These are phyloP conservation scores for Conops quadrifasciatus DNA, from an alignment of 2,888 invertebrate species.

Conservation along the genomic window DNA sequence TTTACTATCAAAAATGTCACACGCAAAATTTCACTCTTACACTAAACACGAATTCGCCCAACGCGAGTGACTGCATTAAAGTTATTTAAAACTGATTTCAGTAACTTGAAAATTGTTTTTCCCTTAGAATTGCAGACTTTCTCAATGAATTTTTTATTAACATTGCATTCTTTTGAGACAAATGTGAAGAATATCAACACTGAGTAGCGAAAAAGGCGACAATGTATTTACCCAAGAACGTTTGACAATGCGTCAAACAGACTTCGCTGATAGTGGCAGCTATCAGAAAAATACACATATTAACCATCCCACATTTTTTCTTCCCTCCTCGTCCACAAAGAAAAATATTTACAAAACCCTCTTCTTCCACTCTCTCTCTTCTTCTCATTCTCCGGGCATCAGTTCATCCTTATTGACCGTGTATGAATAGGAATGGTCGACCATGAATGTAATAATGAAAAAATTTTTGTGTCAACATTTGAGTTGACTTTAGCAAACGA, in stretches of 20 bases:
- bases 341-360: not conserved
- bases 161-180: not conserved
- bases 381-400: too few relatives aligned
- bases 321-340: not conserved
- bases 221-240: not conserved
- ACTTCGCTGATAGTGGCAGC: not conserved
- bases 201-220: not conserved
- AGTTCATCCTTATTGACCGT: too few relatives aligned
- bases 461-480: conserved; percentile 23
- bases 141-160: not conserved
- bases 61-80: too few relatives aligned
- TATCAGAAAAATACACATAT: not conserved
- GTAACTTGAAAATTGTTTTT: too few relatives aligned
- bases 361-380: not conserved
- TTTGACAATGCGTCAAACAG: not conserved
- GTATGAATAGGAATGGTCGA: not conserved
- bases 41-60: too few relatives aligned
- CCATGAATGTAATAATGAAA: conserved; percentile 17
- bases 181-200: not conserved
- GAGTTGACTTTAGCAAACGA: conserved; percentile 14
- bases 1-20: too few relatives aligned
- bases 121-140: too few relatives aligned
- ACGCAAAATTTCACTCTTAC: too few relatives aligned
- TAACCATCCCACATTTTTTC: not conserved
- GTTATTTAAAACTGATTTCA: too few relatives aligned